Conservation (phyloP, 1,140 invertebrate genomes). For the Drosophila ercepeae region DNA sequence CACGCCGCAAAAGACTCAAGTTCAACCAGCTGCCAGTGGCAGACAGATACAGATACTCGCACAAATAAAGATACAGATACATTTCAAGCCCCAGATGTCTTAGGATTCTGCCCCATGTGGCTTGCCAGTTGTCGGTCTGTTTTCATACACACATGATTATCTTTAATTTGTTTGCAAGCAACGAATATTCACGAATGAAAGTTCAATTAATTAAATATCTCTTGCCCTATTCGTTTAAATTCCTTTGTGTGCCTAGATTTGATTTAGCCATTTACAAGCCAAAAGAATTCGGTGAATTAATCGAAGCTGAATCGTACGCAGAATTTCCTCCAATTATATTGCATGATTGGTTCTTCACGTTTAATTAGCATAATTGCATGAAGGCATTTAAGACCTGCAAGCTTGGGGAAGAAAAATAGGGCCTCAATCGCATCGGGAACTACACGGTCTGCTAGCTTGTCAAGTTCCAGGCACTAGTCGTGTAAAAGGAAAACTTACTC, state of each 20-base stretch:
- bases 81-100: conserved; percentile 39
- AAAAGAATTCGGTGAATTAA: conserved; percentile 19
- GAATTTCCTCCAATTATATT: conserved; percentile 23
- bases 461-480: conserved; percentile 23
- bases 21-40: conserved; percentile 46
- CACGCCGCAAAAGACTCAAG: conserved; percentile 62
- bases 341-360: conserved; percentile 26
- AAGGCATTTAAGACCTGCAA: conserved; percentile 57
- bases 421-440: conserved; percentile 15
- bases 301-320: conserved; percentile 12
- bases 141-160: conserved; percentile 14
- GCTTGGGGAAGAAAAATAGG: conserved; percentile 20
- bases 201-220: conserved; percentile 60
- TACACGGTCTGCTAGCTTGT: conserved; percentile 45
- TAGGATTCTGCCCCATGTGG: conserved; percentile 26
- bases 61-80: conserved; percentile 35
- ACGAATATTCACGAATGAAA: conserved; percentile 35
- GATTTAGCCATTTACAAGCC: background rate
- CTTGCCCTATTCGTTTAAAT: conserved; percentile 11
- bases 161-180: conserved; percentile 7
- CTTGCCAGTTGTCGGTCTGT: conserved; percentile 14
- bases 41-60: conserved; percentile 24
- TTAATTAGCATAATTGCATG: conserved; percentile 64
- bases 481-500: conserved; percentile 42
- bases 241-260: conserved; percentile 2